Conservation (phyloP, 2,888 invertebrate genomes). For the Teleogryllus oceanicus region DNA sequence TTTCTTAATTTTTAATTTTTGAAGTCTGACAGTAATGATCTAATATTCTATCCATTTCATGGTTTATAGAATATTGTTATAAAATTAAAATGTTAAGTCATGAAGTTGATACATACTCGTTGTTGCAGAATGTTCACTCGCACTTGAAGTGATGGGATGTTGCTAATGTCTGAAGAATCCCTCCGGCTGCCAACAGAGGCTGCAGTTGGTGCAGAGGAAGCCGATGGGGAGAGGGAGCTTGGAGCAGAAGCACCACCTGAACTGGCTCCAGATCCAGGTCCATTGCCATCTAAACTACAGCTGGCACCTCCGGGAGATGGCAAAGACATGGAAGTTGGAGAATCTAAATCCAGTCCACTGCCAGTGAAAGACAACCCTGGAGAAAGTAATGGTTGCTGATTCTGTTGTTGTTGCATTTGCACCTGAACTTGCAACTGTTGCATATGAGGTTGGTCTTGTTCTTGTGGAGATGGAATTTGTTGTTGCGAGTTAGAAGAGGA, state of each 20-base stretch:
- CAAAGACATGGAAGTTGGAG: constrained; percentile 74
- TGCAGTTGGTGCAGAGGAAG: constrained; percentile 19
- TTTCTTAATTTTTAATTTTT: no score
- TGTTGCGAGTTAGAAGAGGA: constrained; percentile 40
- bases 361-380: constrained; percentile 42
- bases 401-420: constrained; percentile 65
- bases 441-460: constrained; percentile 51
- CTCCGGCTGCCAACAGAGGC: neutral
- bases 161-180: constrained; percentile 56
- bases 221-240: constrained; percentile 43
- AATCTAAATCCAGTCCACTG: constrained; percentile 57
- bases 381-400: constrained; percentile 47
- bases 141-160: constrained; percentile 54
- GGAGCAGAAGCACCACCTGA: constrained; percentile 56
- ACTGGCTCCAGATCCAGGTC: constrained; percentile 49
- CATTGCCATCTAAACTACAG: constrained; percentile 61
- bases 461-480: constrained; percentile 42
- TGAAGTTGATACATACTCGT: constrained; percentile 68
- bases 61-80: neutral
- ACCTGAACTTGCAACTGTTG: constrained; percentile 67
- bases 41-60: neutral
- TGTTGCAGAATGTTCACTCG: constrained; percentile 68
- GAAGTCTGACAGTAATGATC: no score
- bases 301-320: constrained; percentile 76
- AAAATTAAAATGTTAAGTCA: neutral